These are phyloP conservation scores for Oasisia sp. DNA, from an alignment of 2,888 invertebrate species.

Conservation along the genomic window DNA sequence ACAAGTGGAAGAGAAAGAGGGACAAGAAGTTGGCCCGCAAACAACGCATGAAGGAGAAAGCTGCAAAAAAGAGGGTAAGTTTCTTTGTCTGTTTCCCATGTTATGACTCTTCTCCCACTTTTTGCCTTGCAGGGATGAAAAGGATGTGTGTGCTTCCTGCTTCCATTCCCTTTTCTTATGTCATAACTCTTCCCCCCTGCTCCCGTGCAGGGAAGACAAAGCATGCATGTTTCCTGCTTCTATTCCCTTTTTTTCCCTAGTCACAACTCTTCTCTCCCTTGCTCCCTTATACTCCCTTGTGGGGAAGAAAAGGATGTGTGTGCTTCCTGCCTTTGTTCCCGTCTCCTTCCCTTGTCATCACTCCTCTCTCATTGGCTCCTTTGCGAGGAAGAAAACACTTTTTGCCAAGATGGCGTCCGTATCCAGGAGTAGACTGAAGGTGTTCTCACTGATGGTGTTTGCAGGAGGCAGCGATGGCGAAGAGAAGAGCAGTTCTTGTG, in stretches of 20 bases:
- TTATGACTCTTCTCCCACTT: too few species aligned
- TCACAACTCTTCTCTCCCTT: neutral
- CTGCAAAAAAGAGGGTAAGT: constrained; percentile 59
- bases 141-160: neutral
- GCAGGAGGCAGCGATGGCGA: constrained; percentile 26
- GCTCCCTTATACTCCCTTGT: too few species aligned
- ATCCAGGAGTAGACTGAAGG: neutral
- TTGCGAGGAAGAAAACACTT: too few species aligned
- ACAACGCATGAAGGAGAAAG: constrained; percentile 57
- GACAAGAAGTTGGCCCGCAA: constrained; percentile 56
- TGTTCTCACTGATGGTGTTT: neutral
- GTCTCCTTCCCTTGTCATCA: neutral
- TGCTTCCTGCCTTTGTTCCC: neutral
- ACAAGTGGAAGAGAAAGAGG: constrained; percentile 59
- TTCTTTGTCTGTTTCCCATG: neutral
- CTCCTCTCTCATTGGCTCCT: too few species aligned
- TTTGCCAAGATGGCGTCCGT: too few species aligned
- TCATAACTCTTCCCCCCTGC: too few species aligned
- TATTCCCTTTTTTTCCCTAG: neutral
- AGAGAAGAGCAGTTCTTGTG: constrained; percentile 54
- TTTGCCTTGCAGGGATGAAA: too few species aligned
- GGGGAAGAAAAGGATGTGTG: neutral
- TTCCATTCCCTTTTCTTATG: neutral
- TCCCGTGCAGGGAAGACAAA: neutral
- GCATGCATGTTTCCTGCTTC: neutral